Evolutionary conservation across 1,140 invertebrate genomes (phyloP), one percentile per base, ranked within the genome.

Genomic region (Aphaenogaster rudis): DNA sequence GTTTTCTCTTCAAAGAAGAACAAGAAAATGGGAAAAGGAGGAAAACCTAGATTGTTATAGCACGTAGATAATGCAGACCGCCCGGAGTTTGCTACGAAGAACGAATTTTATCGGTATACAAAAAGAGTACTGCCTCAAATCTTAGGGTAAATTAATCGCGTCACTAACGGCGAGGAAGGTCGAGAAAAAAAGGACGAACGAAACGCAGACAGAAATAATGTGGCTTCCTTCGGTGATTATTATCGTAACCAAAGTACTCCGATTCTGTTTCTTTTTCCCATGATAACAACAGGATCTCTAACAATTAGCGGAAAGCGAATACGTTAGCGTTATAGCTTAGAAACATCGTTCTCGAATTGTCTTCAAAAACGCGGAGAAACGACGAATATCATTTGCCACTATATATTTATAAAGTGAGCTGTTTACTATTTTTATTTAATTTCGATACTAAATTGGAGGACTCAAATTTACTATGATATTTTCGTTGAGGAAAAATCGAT

Each of bases 101-200:
- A 88, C 82, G 64, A 61, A 63, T 86, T 88, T 88, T 86, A 88
- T 48, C n/a, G n/a, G 77, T 86, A 90, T 66, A 71, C 67, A 86
- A 82, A 76, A 88, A 81, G 87, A 88, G 86, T 93, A 93, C 92
- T 93, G 92, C 92, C 92, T 92, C 90, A 91, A 90, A 88, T 92
- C 78, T 79, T 92, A 88, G 88, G 66, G 33, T 92, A 93, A 88
- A 87, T 90, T 64, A 86, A 67, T 88, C 64, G 86, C 77, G 17
- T 79, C 64, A 54, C 45, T 87, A 48, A 72, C 71, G 71, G 72
- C 69, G 50, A 54, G 33, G 11, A 48, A 50, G 21, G 9, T 54
- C 9, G 52, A 45, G 45, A 79, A 45, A 33, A 50, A n/a, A 61
- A 45, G 48, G 39, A 69, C 21, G 50, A 82, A 59, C 39, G 28